Evolutionary conservation across 2,888 invertebrate species (phyloP), one percentile per base, ranked within the genome.

Genomic region (Lordiphosa andalusiaca): DNA sequence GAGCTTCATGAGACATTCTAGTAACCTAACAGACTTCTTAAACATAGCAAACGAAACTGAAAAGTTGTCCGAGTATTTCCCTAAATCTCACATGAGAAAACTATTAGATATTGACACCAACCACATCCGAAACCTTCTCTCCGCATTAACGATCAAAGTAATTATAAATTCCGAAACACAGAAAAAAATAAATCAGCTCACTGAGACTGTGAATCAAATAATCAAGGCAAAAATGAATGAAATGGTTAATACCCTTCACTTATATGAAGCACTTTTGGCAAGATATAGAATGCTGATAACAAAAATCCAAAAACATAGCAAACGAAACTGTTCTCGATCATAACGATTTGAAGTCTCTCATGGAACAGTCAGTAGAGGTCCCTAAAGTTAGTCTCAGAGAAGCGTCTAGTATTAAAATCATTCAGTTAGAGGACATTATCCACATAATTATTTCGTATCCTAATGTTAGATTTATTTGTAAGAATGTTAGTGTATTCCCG

Each of bases 281-380:
- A 49, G 54, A 10, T 46, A 40, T 38, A 53, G 44, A 53, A 59
- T 59, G 39, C 4, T 50, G 4, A 54, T 54, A 1, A 48, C 49
- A 3, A 49, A 59, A 53, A 44, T 59, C 4, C 25, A 44, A 40
- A 59, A 23, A 42, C 4, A 59, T 54, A 4, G 44, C 49, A 10
- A 58, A 49, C 10, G 48, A 53, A 2, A 41, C n/a, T 5, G 42
- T 52, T 35, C 30, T 53, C 6, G 38, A 53, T 39, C 44, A 53
- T 13, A 35, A 37, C 10, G 48, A 53, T 30, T n/a, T 58, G 7
- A 44, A 49, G 10, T 23, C 48, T 25, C 21, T 53, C 1, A 30
- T 42, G 13, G 33, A 59, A 12, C 49, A 59, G 12, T 16, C 38
- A 2, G 37, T 35, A 7, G 49, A 39, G n/a, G 35, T 54, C 33